Conservation (phyloP, 1,140 invertebrate genomes). For the Trichonephila clavata region DNA sequence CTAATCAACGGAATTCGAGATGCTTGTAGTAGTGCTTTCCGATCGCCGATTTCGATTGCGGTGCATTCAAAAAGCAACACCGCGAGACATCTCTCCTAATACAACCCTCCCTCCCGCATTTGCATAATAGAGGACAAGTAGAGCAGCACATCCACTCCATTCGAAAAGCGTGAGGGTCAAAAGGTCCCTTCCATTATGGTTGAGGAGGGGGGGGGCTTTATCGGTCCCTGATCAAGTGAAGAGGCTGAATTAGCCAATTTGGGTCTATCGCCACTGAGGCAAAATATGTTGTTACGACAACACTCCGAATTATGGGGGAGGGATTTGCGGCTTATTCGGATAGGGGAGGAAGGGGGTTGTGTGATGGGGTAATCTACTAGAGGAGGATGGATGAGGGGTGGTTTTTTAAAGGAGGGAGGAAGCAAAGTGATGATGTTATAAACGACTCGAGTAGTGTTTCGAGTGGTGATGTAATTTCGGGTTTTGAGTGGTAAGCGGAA, state of each 20-base stretch:
- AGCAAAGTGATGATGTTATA: not conserved
- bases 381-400: not conserved
- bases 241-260: constrained; percentile 59
- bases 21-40: not conserved
- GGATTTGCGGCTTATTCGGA: not conserved
- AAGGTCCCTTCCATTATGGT: constrained; percentile 6
- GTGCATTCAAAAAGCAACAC: constrained; percentile 26
- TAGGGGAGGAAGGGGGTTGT: not conserved
- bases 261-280: constrained; percentile 47
- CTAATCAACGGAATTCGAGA: constrained; percentile 26
- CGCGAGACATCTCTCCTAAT: not conserved
- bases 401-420: not conserved
- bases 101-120: not conserved
- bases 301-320: constrained; percentile 47
- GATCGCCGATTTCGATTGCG: constrained; percentile 55
- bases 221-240: constrained; percentile 11
- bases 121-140: constrained; percentile 46
- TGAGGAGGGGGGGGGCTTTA: not conserved
- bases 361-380: not conserved
- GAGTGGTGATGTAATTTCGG: not conserved
- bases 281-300: constrained; percentile 71
- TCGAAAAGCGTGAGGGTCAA: constrained; percentile 8
- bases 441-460: not conserved
- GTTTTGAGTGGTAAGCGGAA: not conserved
- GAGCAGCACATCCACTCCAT: constrained; percentile 13